Evolutionary conservation across 2,113 vertebrate species (phyloP).

Genomic region (Aegithalos caudatus): DNA sequence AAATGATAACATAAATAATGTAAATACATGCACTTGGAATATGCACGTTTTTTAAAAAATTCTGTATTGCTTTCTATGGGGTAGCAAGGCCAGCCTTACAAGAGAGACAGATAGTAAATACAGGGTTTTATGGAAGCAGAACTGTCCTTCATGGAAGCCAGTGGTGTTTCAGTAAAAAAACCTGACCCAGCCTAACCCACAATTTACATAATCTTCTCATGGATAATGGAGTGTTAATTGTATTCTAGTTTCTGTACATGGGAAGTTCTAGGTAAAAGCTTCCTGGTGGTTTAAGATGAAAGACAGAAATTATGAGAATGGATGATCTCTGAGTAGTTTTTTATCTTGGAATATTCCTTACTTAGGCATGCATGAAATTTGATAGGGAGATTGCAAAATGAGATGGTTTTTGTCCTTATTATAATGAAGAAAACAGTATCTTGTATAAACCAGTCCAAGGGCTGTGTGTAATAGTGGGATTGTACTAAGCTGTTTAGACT

Average conservation of each 20-base stretch:
- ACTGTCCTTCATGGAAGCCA: not conserved
- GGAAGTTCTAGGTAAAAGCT: not conserved
- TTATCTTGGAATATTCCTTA: not conserved
- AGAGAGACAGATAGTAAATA: not conserved
- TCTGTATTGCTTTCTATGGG: not conserved
- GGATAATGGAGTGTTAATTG: not conserved
- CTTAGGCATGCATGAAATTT: not conserved
- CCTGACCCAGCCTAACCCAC: not conserved
- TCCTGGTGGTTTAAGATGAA: not conserved
- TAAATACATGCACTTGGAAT: not conserved
- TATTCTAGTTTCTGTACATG: not conserved
- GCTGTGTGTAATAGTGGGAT: not conserved
- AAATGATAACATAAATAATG: not conserved
- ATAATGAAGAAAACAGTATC: not conserved
- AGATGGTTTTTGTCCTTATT: not conserved
- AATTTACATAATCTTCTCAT: slow-evolving; percentile 22
- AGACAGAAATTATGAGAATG: not conserved
- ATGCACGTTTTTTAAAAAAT: not conserved
- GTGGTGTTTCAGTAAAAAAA: not conserved
- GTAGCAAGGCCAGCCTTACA: not conserved
- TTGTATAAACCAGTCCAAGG: not conserved
- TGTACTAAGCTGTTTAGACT: not conserved
- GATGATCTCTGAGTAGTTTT: not conserved
- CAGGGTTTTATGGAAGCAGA: not conserved
- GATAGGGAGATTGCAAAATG: not conserved